These are phyloP conservation scores for Magallana angulata DNA, from an alignment of 1,140 invertebrate species.

Conservation along the genomic window DNA sequence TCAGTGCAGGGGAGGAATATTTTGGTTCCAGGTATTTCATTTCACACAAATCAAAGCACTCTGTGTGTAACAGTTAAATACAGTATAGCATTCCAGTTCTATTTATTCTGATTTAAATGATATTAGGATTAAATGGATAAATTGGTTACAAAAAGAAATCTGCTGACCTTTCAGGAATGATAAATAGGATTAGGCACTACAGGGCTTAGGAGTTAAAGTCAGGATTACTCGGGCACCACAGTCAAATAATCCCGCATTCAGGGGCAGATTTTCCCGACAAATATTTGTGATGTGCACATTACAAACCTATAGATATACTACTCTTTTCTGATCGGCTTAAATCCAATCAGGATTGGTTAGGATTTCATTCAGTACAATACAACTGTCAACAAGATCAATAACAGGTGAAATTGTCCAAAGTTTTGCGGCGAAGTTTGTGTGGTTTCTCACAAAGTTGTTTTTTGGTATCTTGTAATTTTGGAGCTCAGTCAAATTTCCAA, in stretches of 20 bases:
- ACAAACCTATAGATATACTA: not conserved
- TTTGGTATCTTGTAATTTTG: not conserved
- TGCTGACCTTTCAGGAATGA: not conserved
- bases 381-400: not conserved
- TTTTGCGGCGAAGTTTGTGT: not conserved
- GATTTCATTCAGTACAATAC: slow-evolving; percentile 9
- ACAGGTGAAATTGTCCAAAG: slow-evolving; percentile 21
- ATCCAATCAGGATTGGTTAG: slow-evolving; percentile 1
- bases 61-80: no score
- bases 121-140: slow-evolving; percentile 4
- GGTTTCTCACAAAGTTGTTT: not conserved
- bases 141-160: not conserved
- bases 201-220: not conserved
- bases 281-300: slow-evolving; percentile 22
- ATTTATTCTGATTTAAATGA: slow-evolving; percentile 16
- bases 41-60: no score
- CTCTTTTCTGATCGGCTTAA: not conserved
- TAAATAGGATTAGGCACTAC: not conserved
- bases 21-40: no score
- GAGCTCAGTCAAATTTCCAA: slow-evolving; percentile 27
- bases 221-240: slow-evolving; percentile 4
- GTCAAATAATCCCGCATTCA: slow-evolving; percentile 4
- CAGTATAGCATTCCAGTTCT: not conserved
- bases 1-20: no score
- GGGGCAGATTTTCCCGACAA: not conserved